Evolutionary conservation across 2,113 vertebrate species (phyloP).

Genomic region (Ictidomys tridecemlineatus): DNA sequence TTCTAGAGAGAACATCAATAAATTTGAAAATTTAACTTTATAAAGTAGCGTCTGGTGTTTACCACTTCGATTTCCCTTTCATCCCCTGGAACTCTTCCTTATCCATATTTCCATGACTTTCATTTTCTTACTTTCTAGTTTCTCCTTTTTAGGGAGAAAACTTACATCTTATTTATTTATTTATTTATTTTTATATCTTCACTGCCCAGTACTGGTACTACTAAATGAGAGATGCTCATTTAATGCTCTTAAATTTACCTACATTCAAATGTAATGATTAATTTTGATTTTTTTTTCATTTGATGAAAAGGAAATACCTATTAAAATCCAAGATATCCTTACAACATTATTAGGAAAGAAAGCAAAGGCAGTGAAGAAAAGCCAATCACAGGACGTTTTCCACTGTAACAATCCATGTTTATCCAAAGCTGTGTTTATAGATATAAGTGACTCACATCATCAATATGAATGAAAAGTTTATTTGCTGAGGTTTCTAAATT

Average conservation of each 20-base stretch:
- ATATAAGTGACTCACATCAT: neutral
- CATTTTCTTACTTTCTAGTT: neutral
- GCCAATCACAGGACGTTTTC: neutral
- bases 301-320: neutral
- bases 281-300: neutral
- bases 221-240: neutral
- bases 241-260: neutral
- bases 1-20: neutral
- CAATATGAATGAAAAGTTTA: neutral
- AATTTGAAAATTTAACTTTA: neutral
- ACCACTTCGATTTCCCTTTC: neutral
- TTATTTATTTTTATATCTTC: neutral
- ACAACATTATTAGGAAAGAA: neutral
- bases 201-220: neutral
- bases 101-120: neutral
- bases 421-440: neutral
- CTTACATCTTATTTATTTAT: neutral
- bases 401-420: neutral
- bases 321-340: neutral
- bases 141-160: neutral
- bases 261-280: neutral
- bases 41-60: neutral
- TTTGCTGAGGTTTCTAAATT: neutral
- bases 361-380: neutral
- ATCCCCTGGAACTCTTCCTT: neutral